Percentiles rank a stretch among this genome's conserved stretches.
These are phyloP conservation scores for Drosophila novamexicana DNA, from an alignment of 1,140 invertebrate species.

Conservation along the genomic window DNA sequence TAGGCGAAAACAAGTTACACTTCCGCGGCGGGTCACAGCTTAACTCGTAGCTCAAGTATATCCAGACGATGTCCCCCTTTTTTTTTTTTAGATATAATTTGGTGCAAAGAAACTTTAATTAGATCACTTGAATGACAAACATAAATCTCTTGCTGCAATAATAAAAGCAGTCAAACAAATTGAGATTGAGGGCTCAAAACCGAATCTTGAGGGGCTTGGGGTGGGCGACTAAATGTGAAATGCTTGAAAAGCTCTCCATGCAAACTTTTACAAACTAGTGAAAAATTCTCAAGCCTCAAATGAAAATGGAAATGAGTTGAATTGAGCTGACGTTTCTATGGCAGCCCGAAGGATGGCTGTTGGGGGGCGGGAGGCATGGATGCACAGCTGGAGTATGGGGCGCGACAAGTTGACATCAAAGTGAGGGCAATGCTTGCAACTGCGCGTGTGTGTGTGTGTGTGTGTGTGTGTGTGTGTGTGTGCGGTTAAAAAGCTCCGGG, in stretches of 20 bases:
- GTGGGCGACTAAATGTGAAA: background rate
- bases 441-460: background rate
- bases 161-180: conserved; percentile 71
- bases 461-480: background rate
- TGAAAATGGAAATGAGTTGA: conserved; percentile 79
- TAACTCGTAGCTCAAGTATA: conserved; percentile 46
- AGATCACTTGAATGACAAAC: conserved; percentile 78
- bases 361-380: background rate
- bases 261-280: conserved; percentile 66
- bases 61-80: conserved; percentile 37
- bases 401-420: conserved; percentile 54
- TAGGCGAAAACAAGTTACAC: conserved; percentile 68
- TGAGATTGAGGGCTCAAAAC: conserved; percentile 40
- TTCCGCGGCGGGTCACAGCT: conserved; percentile 17
- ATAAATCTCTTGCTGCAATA: conserved; percentile 78
- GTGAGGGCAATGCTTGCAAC: conserved; percentile 25
- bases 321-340: conserved; percentile 58
- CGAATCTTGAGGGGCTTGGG: background rate
- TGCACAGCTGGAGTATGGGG: conserved; percentile 28
- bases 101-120: conserved; percentile 74
- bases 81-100: conserved; percentile 50
- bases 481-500: conserved; percentile 65
- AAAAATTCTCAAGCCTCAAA: conserved; percentile 66
- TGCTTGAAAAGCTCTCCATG: conserved; percentile 64
- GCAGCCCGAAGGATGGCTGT: background rate